Base-by-base conservation (phyloP, 2,797 vertebrate species). In the Hipposideros larvatus region DNA sequence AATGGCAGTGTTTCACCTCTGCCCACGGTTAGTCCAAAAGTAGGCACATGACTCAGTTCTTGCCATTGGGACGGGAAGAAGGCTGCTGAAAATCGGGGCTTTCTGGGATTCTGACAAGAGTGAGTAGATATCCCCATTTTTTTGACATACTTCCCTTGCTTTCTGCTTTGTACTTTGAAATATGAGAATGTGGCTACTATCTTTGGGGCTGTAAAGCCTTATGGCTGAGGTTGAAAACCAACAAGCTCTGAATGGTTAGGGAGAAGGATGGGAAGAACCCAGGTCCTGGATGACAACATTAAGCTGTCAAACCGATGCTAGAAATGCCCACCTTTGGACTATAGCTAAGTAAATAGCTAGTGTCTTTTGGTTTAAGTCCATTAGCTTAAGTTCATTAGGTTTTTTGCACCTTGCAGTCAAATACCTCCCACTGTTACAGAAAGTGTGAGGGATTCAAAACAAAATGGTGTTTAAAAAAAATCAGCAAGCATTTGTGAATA, bases 391-490 rank as follows among this genome's bases (percentile, higher is more conserved):
- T 68, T 5, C 4, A 2, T 66, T 82, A 71, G n/a, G 26, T 87
- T 90, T 90, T 92, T 70, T 80, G 71, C 3, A 31, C 70, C 57
- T 90, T 88, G 5, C 28, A 75, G 13, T 65, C 46, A 94, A n/a
- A 59, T 61, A 37, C 13, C 6, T 86, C 31, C 84, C 11, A 96
- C 11, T 77, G 2, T 70, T 84, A 65, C 0, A 61, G 68, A 91
- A 86, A 74, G 11, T 57, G 1, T 78, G 55, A 95, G 37, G 31
- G 19, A 59, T 75, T 95, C 5, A 6, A 87, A 37, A 68, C 28
- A 92, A 96, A 96, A 79, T 46, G 13, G 5, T 78, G 15, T 78
- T 91, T 95, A 21, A 92, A 87, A 43, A 92, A 93, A 78, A 31
- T 48, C 5, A 43, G 34, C 2, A 57, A 90, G 61, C 1, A 61